Base-by-base conservation (phyloP, 1,140 invertebrate species). In the Cepaea nemoralis region DNA sequence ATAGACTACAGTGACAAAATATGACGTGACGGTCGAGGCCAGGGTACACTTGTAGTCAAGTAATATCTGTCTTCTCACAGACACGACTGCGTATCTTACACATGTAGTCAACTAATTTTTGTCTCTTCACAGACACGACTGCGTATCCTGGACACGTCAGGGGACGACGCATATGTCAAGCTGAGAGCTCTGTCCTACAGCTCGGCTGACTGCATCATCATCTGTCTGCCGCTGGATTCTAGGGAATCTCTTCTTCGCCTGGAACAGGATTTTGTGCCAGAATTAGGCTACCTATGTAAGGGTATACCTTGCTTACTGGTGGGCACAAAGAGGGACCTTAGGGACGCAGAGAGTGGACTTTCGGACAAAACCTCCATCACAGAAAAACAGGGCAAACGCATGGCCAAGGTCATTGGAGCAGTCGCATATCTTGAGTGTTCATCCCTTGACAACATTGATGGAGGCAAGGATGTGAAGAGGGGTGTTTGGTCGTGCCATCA, bases 391-490 rank as follows among this genome's bases (percentile, higher is more conserved):
- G 69, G 69, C 35, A 39, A 45, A 33, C n/a, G 12, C 39, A 12
- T 27, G 5, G 69, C 69, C 1, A 71, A 71, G 31, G 5, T 1
- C 24, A 45, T 71, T 14, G 69, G 69, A 71, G 69, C 69, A 40
- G 19, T 45, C 24, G 40, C 16, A 6, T 71, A 71, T 39, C 22
- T 71, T 6, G 69, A 71, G 69, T 71, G 69, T 37, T 71, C 69
- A 24, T 35, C 69, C 19, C 40, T 71, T 10, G 69, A 39, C 19
- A 39, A 6, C 6, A 40, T 1, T 39, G 69, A 71, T 10, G 37
- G 22, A 3, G 59, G 59, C 2, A 40, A 71, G 8, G 35, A 39
- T 24, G 69, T 71, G 14, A 71, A 71, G 24, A 35, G 69, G 33
- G 19, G 69, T 71, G 5, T 71, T 71, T 71, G 69, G 69, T 3